Evolutionary conservation across 2,113 vertebrate species (phyloP).

Genomic region (Myrmecobius fasciatus): DNA sequence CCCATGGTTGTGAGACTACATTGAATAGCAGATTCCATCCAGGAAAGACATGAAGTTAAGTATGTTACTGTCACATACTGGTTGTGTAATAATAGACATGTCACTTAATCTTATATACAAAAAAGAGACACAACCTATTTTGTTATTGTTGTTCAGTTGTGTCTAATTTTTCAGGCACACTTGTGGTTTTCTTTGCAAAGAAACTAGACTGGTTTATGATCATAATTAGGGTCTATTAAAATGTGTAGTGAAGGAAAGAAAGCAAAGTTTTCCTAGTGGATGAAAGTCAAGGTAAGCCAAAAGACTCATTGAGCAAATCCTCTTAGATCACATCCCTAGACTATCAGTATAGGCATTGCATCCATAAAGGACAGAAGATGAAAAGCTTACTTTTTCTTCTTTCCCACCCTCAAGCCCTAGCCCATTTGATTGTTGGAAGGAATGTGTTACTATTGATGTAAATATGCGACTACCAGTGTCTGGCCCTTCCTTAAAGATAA

Average conservation of each 20-base stretch:
- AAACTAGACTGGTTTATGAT: background rate
- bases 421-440: background rate
- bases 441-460: background rate
- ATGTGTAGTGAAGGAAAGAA: background rate
- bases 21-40: background rate
- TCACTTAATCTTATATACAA: background rate
- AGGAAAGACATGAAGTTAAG: background rate
- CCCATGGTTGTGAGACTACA: too few relatives aligned
- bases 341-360: background rate
- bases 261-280: background rate
- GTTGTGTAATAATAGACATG: background rate
- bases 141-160: background rate
- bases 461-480: background rate
- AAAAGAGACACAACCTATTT: background rate
- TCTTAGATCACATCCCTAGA: background rate
- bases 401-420: fast-evolving
- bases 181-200: background rate
- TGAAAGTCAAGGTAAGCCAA: background rate
- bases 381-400: background rate
- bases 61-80: background rate
- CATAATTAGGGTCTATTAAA: background rate
- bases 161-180: background rate
- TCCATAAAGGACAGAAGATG: background rate
- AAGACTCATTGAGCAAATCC: background rate
- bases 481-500: background rate